Evolutionary conservation across 2,113 vertebrate species (phyloP).

Genomic region (Tychaedon coryphoeus): DNA sequence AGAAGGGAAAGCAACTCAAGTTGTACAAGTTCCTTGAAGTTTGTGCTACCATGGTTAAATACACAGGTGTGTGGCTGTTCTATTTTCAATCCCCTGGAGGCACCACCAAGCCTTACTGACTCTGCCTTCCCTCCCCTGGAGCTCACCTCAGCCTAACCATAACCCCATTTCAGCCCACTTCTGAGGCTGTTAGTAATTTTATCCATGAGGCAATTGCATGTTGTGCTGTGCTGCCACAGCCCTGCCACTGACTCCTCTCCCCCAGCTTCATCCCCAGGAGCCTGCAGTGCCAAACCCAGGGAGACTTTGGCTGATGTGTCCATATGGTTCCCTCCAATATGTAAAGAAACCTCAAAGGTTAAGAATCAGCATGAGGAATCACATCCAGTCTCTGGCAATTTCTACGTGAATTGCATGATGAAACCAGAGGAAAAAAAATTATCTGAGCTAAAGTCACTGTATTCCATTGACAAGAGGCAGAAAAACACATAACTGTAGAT

Average conservation of each 20-base stretch:
- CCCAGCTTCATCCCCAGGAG: neutral
- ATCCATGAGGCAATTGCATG: neutral
- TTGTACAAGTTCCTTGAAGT: neutral
- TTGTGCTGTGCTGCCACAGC: neutral
- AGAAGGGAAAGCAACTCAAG: neutral
- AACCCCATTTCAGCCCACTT: neutral
- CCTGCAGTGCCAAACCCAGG: neutral
- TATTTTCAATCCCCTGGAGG: neutral
- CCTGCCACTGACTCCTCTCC: neutral
- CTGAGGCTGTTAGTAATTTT: neutral
- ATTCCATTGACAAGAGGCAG: neutral
- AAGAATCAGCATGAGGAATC: neutral
- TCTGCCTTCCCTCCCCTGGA: neutral
- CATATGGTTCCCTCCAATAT: neutral
- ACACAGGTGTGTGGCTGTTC: neutral
- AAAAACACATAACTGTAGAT: neutral
- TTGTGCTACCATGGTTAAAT: neutral
- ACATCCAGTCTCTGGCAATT: neutral
- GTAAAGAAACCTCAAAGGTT: neutral
- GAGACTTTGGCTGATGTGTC: neutral
- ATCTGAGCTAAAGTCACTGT: neutral
- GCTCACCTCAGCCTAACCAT: neutral
- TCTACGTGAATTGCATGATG: neutral
- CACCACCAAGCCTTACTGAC: neutral
- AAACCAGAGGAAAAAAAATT: neutral